Percentiles rank a stretch among this genome's conserved stretches.
Evolutionary conservation across 2,797 vertebrate species (phyloP).

Genomic region (Eutrigla gurnardus): DNA sequence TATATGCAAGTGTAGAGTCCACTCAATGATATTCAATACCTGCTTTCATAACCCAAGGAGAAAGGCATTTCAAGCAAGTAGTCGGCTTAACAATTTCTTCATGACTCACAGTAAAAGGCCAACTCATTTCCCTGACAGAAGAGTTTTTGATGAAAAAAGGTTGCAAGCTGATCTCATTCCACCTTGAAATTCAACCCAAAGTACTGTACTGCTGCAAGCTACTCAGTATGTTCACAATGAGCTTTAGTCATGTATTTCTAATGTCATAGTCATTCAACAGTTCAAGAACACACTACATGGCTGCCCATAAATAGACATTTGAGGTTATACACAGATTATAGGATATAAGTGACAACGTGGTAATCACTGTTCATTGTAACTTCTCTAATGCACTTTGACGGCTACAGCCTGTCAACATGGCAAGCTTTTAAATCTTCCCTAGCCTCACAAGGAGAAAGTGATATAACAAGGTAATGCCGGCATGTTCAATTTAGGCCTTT

Average conservation of each 20-base stretch:
- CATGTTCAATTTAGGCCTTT: constrained; percentile 52
- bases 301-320: constrained; percentile 6
- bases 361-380: background rate
- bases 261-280: constrained; percentile 8
- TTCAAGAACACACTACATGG: constrained; percentile 5
- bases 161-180: constrained; percentile 6
- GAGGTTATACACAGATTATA: background rate
- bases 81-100: constrained; percentile 22
- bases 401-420: background rate
- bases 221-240: constrained; percentile 20
- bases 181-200: constrained; percentile 21
- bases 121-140: constrained; percentile 5
- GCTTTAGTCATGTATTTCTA: constrained; percentile 15
- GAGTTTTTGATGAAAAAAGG: constrained; percentile 15
- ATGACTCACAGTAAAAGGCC: constrained; percentile 17
- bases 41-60: background rate
- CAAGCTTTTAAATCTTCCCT: background rate
- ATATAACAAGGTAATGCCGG: constrained; percentile 3
- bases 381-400: background rate
- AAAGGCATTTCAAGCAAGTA: background rate
- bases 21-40: constrained; percentile 7
- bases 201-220: constrained; percentile 1
- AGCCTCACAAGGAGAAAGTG: constrained; percentile 1
- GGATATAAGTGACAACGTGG: background rate
- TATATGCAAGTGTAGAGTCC: background rate